Conservation (phyloP, 2,797 vertebrate species). For the Molossus alvarezi region DNA sequence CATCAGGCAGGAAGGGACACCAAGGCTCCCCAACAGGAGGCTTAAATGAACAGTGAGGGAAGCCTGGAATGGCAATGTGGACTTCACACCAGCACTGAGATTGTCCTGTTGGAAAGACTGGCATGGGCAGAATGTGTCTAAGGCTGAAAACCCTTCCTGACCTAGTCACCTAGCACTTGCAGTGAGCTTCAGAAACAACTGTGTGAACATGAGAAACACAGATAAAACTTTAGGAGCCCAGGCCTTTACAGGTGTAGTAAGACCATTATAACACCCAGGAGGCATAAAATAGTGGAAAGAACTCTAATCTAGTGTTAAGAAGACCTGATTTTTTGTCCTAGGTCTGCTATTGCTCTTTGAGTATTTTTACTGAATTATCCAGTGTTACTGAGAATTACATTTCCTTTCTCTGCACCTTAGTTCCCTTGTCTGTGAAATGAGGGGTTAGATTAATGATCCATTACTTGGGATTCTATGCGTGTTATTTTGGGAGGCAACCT, state of each 20-base stretch:
- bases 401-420: neutral
- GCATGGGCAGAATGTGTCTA: neutral
- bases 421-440: neutral
- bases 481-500: conserved; percentile 9
- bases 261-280: neutral
- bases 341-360: neutral
- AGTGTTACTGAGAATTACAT: neutral
- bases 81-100: neutral
- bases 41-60: neutral
- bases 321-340: neutral
- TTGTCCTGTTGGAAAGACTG: neutral
- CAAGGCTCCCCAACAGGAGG: neutral
- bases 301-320: neutral
- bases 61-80: neutral
- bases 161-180: neutral
- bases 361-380: neutral
- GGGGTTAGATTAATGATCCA: neutral
- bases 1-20: neutral
- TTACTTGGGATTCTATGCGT: conserved; percentile 12
- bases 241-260: neutral
- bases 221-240: neutral
- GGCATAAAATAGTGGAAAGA: neutral
- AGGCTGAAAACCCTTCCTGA: neutral
- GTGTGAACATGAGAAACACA: neutral
- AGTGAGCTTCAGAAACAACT: neutral